Base-by-base conservation (phyloP, 2,888 invertebrate genomes). In the Pedicia rivosa region DNA sequence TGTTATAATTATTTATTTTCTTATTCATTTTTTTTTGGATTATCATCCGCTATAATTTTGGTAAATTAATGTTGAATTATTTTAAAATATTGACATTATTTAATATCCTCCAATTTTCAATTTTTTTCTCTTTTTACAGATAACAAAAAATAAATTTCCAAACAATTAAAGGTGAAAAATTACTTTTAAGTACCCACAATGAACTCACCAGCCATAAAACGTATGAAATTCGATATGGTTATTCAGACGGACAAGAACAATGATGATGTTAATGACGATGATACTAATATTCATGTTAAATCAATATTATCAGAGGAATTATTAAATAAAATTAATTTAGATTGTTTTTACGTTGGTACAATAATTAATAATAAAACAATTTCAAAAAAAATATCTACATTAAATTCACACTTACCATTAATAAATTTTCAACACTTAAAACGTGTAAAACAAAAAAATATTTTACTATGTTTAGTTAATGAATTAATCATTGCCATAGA, bases 371-470 rank as follows among this genome's bases (percentile, higher is more conserved):
- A 66, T 15, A 74, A 71, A 49, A 58, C 67, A 10, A 72, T 73
- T 28, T 80, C 81, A 1, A 63, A 57, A 40, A 63, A 74, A 1
- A 72, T 87, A 28, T 46, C 59, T 16, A 55, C 66, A 27, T 55
- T 79, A 10, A 74, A 72, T 45, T 61, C 68, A 19, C 63, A 64
- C 19, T 46, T 72, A 25, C 74, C 79, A 1, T 49, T 82, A 4
- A 65, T 67, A 12, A 63, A 67, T 12, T 59, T 82, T 8, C 66
- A 67, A 31, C 82, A 86, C 57, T 59, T 87, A 13, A 87, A 87
- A 53, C 66, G 86, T 43, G 77, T 81, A 2, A 65, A 67, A 27
- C 67, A 68, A 5, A 66, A 59, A 30, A 65, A 70, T 16, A 61
- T 83, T 1, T 50, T 83, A 9, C 44, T 81, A 49, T 62, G 68